A percentile compares a stretch with the other conserved stretches of the same genome.
These are phyloP conservation scores for Apteryx owenii DNA, from an alignment of 2,113 vertebrate species.

Conservation along the genomic window DNA sequence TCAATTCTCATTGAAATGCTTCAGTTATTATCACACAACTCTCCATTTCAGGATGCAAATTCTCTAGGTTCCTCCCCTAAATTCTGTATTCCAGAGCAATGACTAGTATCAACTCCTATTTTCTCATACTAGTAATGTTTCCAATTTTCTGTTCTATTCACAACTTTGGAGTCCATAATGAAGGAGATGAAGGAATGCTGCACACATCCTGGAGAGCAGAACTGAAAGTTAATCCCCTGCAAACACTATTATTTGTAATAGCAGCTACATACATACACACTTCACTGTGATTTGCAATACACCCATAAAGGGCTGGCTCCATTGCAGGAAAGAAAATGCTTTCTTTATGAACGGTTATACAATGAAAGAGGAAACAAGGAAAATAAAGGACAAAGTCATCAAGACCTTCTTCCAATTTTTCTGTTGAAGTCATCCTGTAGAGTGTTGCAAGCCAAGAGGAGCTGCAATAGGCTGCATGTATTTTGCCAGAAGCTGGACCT, in stretches of 20 bases:
- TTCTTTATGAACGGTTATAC: background rate
- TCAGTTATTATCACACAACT: background rate
- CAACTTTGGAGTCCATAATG: background rate
- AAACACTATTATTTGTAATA: background rate
- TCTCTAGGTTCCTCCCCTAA: background rate
- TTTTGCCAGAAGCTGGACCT: rapidly evolving
- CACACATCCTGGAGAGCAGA: background rate
- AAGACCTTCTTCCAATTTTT: background rate
- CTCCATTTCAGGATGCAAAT: background rate
- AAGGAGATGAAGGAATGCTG: background rate
- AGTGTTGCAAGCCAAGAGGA: background rate
- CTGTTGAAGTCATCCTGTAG: background rate
- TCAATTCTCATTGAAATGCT: background rate
- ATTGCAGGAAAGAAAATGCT: background rate
- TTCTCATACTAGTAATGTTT: background rate
- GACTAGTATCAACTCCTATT: background rate
- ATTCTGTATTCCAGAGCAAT: background rate
- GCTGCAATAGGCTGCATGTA: background rate
- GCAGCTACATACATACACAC: background rate
- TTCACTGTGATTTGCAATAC: background rate
- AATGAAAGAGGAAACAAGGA: background rate
- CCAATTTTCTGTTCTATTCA: background rate
- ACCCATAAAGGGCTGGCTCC: background rate
- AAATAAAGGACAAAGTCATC: background rate
- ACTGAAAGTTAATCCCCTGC: background rate